Evolutionary conservation across 2,888 invertebrate genomes (phyloP).

Genomic region (Napeogenes sylphis): DNA sequence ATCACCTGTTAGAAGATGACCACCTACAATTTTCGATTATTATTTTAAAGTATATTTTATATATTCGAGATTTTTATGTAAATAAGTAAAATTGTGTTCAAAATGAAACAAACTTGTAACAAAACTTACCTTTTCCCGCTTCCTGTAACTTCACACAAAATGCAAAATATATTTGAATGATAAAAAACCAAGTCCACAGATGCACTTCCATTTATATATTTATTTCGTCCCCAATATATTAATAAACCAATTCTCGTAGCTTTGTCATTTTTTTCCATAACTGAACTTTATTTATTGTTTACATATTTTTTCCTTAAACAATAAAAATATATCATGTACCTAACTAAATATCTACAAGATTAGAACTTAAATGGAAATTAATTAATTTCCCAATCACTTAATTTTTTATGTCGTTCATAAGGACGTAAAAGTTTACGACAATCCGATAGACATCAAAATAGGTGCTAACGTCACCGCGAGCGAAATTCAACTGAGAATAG

Average conservation of each 20-base stretch:
- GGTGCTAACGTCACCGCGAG: slow-evolving; percentile 41
- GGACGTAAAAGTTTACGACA: slow-evolving; percentile 43
- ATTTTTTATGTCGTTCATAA: slow-evolving; percentile 14
- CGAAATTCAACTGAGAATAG: slow-evolving; percentile 47
- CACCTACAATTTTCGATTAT: slow-evolving; percentile 42
- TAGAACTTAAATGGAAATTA: background rate
- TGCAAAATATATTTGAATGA: slow-evolving; percentile 50
- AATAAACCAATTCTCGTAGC: slow-evolving; percentile 45
- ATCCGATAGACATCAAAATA: slow-evolving; percentile 28
- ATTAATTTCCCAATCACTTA: slow-evolving; percentile 6
- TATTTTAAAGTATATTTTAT: slow-evolving; percentile 6
- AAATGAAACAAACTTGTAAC: background rate
- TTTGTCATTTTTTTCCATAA: slow-evolving; percentile 65
- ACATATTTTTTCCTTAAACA: slow-evolving; percentile 16
- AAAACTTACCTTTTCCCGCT: slow-evolving; percentile 54
- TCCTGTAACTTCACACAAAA: slow-evolving; percentile 50
- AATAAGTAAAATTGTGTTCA: background rate
- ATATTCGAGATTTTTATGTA: background rate
- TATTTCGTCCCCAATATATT: slow-evolving; percentile 44
- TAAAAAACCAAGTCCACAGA: slow-evolving; percentile 56
- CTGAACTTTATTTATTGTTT: slow-evolving; percentile 42
- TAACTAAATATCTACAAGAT: slow-evolving; percentile 6
- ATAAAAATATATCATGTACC: slow-evolving; percentile 9
- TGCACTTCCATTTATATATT: slow-evolving; percentile 72
- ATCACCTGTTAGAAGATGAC: slow-evolving; percentile 46